phyloP scores from a whole-genome alignment of 2,797 vertebrate genomes.

The Dendrocincla fuliginosa region DNA sequence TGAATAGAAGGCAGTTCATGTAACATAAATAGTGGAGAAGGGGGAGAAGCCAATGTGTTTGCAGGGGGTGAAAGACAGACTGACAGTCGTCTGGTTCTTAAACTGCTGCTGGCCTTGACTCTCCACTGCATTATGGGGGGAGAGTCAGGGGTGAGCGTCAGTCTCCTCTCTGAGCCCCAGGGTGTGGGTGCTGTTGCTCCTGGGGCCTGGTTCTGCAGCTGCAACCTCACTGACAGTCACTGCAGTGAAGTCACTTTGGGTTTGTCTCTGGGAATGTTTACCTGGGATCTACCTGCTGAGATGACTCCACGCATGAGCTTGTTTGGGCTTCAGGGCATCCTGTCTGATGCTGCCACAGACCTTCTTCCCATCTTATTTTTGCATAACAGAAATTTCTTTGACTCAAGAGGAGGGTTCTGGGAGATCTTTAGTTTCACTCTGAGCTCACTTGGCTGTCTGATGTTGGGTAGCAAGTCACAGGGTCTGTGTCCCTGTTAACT shows the following conservation, averaged over 20 bases:
- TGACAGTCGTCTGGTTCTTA: not conserved
- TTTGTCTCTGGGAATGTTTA: not conserved
- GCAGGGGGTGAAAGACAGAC: not conserved
- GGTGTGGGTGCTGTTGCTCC: not conserved
- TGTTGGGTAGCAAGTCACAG: not conserved
- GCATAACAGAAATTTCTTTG: not conserved
- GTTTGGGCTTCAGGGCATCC: not conserved
- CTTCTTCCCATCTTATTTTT: not conserved
- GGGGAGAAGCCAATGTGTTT: not conserved
- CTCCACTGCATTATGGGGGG: not conserved
- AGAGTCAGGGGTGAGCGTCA: not conserved
- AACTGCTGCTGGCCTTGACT: not conserved
- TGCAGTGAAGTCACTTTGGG: not conserved
- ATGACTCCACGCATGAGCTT: not conserved
- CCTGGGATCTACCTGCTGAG: not conserved
- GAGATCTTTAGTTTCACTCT: not conserved
- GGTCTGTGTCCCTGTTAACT: not conserved
- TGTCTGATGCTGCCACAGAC: not conserved
- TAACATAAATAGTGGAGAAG: not conserved
- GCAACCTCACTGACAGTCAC: not conserved
- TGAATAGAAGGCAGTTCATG: not conserved
- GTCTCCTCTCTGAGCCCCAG: not conserved
- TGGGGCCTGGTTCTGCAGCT: not conserved
- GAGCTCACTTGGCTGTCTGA: not conserved
- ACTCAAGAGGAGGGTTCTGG: not conserved